phyloP scores from a whole-genome alignment of 2,888 invertebrate genomes.

The Nemurella pictetii region DNA sequence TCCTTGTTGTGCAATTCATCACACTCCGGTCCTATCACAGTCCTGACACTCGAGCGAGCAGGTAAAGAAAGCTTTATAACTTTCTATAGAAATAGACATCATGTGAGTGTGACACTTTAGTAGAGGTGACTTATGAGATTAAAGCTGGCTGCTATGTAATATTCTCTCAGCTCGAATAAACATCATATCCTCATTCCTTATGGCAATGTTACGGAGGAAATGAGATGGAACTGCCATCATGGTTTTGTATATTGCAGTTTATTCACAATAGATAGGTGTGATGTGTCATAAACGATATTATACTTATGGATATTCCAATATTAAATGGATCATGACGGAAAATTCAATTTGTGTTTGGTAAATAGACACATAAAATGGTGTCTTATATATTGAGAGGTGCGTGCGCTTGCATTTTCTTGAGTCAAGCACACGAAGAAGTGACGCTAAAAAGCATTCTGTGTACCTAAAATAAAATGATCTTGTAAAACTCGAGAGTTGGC shows the following conservation, averaged over 20 bases:
- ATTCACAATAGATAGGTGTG: neutral
- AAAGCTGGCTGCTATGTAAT: neutral
- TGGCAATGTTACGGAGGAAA: neutral
- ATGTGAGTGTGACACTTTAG: constrained; percentile 6
- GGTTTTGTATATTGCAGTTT: neutral
- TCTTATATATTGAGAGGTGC: neutral
- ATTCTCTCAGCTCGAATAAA: neutral
- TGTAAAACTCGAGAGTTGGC: too few species aligned
- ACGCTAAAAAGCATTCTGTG: too few species aligned
- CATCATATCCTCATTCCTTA: neutral
- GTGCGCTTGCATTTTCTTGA: too few species aligned
- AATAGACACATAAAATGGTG: neutral
- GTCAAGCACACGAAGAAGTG: too few species aligned
- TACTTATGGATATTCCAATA: neutral
- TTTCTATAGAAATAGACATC: neutral
- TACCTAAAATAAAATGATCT: too few species aligned
- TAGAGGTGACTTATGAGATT: constrained; percentile 2
- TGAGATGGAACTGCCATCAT: neutral
- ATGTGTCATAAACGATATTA: neutral
- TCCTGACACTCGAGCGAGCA: constrained; percentile 9
- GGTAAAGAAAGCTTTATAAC: neutral
- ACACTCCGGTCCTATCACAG: constrained; percentile 2
- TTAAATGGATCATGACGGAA: neutral
- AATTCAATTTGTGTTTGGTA: neutral
- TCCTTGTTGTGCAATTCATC: constrained; percentile 15